Evolutionary conservation across 2,888 invertebrate genomes (phyloP), one percentile per base, ranked within the genome.

Genomic region (Aplocera efformata): DNA sequence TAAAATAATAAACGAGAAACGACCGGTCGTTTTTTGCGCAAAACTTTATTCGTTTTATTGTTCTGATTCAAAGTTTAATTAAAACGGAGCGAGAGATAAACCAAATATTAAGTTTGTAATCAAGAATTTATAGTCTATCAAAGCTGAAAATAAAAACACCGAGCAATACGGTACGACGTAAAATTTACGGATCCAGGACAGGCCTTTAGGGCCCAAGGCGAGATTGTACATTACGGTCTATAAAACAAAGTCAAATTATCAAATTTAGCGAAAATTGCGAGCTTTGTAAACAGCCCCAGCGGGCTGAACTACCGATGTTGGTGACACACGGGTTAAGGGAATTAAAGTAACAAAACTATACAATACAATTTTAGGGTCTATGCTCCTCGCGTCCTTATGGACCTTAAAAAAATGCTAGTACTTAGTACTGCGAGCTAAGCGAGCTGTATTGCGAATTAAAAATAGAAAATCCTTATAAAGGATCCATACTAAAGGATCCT

Each of bases 201-300:
- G 50, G 39, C 41, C 48, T 44, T 29, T 28, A 32, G 42, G 40
- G 51, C 56, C 56, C 32, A 40, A 55, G 59, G 51, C 56, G 41
- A 47, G 60, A 65, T 60, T 65, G 63, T 66, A 59, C 59, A 63
- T 71, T 70, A 67, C 60, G 53, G 58, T 54, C 67, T 59, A 75
- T 75, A 74, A 76, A 78, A 72, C 67, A 70, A 70, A 67, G 63
- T 62, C 60, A 62, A 77, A 75, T 74, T 74, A 75, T 69, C 63
- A 68, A 69, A 70, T 77, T 74, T 64, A 41, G 60, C 50, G 60
- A 63, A 70, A 76, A 78, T 74, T 69, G 69, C 61, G 53, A 63
- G 61, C 60, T 64, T 65, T 63, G 63, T 62, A 50, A 48, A 39
- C 55, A 39, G 36, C 43, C 58, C 72, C 60, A 54, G 22, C 21